Evolutionary conservation across 1,140 invertebrate species (phyloP), one percentile per base, ranked within the genome.

Genomic region (Drosophila teissieri): DNA sequence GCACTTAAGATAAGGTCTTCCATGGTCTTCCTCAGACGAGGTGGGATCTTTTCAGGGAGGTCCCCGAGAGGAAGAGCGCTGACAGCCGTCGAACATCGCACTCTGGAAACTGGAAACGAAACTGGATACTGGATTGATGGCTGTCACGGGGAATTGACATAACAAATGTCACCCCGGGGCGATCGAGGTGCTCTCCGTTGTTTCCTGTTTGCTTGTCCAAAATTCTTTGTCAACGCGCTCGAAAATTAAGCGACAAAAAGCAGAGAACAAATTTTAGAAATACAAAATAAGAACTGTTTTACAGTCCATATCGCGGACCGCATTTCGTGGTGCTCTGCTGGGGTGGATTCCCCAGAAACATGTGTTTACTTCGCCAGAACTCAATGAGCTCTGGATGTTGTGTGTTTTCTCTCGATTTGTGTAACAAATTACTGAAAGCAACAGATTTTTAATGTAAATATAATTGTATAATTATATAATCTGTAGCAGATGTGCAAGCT

Each of bases 401-500:
- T 65, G 46, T 31, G 31, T 55, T 42, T 56, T 56, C 19, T 49
- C 36, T 86, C 31, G 40, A 48, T 65, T 69, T 70, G 40, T 67
- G 46, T 61, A 73, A 88, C 62, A 88, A 79, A 82, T 79, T 82
- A 79, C 74, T 46, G 27, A 88, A 73, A 73, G 70, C 70, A 77
- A 89, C 83, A 88, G 80, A 88, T 83, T 88, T 88, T 89, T 89
- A 88, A 88, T 88, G 79, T 88, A 80, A 73, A 88, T 88, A 89
- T 89, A 89, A 89, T 89, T 88, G 83, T 88, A 77, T 88, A 88
- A 89, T 88, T 88, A 76, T 70, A 88, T 88, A 88, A 88, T 88
- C 84, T 60, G 44, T 44, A 57, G 72, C 84, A 88, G 65, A 89
- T 88, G 83, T 68, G 49, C 15, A 14, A 48, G 58, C 61, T 52